Conservation (phyloP, 1,140 invertebrate genomes). For the Drosophila equinoxialis region DNA sequence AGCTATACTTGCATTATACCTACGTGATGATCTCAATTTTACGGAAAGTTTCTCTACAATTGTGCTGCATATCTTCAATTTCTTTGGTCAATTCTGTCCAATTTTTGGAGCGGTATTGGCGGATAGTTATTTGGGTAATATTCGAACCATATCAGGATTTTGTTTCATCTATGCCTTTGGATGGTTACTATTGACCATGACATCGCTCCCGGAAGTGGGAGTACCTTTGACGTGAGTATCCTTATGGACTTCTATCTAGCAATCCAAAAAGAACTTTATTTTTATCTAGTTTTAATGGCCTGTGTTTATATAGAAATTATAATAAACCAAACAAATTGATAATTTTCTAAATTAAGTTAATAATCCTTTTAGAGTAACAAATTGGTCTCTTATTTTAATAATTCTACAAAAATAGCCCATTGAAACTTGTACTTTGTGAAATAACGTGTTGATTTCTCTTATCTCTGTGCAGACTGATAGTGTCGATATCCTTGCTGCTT, state of each 20-base stretch:
- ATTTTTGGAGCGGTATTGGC: constrained; percentile 90
- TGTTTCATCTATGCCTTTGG: constrained; percentile 89
- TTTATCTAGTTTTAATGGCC: too few relatives aligned
- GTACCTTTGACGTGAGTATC: constrained; percentile 67
- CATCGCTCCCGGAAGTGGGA: constrained; percentile 60
- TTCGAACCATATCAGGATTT: constrained; percentile 87
- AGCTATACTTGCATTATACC: constrained; percentile 90
- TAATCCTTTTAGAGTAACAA: too few relatives aligned
- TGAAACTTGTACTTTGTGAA: too few relatives aligned
- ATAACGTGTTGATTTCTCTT: neutral
- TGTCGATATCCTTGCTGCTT: constrained; percentile 85
- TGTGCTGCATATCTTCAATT: constrained; percentile 90
- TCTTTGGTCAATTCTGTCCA: constrained; percentile 91
- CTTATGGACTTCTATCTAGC: constrained; percentile 48
- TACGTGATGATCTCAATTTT: constrained; percentile 84
- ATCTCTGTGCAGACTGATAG: constrained; percentile 71
- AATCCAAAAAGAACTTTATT: too few relatives aligned
- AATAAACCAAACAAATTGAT: too few relatives aligned
- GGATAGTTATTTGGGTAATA: constrained; percentile 89
- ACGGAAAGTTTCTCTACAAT: constrained; percentile 87
- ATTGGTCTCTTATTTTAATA: too few relatives aligned
- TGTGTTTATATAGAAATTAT: too few relatives aligned
- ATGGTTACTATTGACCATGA: constrained; percentile 84
- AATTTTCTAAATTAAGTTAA: too few relatives aligned
- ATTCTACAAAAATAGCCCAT: too few relatives aligned